These are phyloP conservation scores for Cheilosia vulpina DNA, from an alignment of 2,888 invertebrate genomes.

Conservation along the genomic window DNA sequence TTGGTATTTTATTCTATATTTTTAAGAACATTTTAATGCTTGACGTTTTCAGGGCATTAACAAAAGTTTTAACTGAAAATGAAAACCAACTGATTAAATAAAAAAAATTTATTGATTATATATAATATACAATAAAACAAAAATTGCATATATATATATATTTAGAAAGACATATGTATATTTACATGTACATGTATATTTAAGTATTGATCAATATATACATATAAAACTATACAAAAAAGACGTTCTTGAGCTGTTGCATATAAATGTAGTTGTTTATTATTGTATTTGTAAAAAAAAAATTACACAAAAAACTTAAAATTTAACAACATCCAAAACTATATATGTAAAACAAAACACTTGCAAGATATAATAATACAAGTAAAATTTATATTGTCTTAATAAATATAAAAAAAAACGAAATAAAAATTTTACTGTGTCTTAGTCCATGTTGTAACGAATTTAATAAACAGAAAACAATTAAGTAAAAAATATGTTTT, in stretches of 20 bases:
- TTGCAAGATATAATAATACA: conserved; percentile 65
- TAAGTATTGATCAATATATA: conserved; percentile 75
- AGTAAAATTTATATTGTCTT: conserved; percentile 73
- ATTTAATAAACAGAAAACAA: conserved; percentile 78
- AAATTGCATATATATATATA: conserved; percentile 71
- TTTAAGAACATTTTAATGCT: conserved; percentile 75
- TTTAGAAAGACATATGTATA: conserved; percentile 76
- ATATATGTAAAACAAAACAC: conserved; percentile 60
- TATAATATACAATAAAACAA: conserved; percentile 73
- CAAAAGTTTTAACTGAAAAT: conserved; percentile 71
- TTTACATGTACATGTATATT: conserved; percentile 76
- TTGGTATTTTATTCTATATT: conserved; percentile 74
- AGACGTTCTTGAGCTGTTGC: conserved; percentile 74
- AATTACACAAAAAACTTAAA: conserved; percentile 66
- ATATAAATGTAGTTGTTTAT: conserved; percentile 80
- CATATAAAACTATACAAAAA: conserved; percentile 74
- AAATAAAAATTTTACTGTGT: conserved; percentile 82
- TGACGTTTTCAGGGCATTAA: conserved; percentile 75
- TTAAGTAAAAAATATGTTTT: conserved; percentile 71
- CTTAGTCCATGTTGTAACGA: conserved; percentile 84
- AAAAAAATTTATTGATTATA: conserved; percentile 70
- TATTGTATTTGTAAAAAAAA: conserved; percentile 78
- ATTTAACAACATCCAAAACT: conserved; percentile 68
- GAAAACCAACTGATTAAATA: conserved; percentile 71
- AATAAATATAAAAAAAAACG: conserved; percentile 68